Percentiles rank a stretch among this genome's conserved stretches.
These are phyloP conservation scores for Toxonevra muliebris DNA, from an alignment of 2,888 invertebrate genomes.

Conservation along the genomic window DNA sequence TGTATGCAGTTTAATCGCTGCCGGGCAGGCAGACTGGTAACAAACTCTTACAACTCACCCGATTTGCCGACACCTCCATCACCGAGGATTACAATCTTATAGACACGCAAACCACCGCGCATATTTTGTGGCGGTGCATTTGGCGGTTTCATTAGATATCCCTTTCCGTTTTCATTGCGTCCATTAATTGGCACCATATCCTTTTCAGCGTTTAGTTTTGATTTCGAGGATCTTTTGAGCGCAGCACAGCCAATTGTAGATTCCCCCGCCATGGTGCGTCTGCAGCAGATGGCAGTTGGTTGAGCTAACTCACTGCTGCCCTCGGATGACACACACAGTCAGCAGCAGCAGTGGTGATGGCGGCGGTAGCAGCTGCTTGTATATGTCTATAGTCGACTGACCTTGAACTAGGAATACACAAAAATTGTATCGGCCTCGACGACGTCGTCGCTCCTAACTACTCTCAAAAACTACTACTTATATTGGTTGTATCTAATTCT, in stretches of 20 bases:
- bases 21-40: not conserved
- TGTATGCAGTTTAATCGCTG: constrained; percentile 52
- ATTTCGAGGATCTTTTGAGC: constrained; percentile 61
- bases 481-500: not conserved
- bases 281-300: not conserved
- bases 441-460: not conserved
- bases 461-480: not conserved
- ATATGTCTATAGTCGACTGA: constrained; percentile 25
- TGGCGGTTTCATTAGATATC: constrained; percentile 47
- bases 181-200: constrained; percentile 45
- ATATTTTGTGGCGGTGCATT: constrained; percentile 51
- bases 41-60: constrained; percentile 65
- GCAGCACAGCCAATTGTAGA: constrained; percentile 60
- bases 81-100: constrained; percentile 90
- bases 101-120: constrained; percentile 78
- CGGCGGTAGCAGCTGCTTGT: constrained; percentile 31
- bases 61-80: constrained; percentile 95
- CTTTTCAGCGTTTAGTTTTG: constrained; percentile 51
- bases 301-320: too few species aligned
- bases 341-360: too few species aligned
- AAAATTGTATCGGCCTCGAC: not conserved
- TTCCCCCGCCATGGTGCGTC: constrained; percentile 58
- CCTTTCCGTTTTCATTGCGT: constrained; percentile 42
- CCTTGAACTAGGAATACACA: constrained; percentile 37
- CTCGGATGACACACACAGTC: too few species aligned